Base-by-base conservation (phyloP, 2,797 vertebrate genomes). In the Chaunax sp. region DNA sequence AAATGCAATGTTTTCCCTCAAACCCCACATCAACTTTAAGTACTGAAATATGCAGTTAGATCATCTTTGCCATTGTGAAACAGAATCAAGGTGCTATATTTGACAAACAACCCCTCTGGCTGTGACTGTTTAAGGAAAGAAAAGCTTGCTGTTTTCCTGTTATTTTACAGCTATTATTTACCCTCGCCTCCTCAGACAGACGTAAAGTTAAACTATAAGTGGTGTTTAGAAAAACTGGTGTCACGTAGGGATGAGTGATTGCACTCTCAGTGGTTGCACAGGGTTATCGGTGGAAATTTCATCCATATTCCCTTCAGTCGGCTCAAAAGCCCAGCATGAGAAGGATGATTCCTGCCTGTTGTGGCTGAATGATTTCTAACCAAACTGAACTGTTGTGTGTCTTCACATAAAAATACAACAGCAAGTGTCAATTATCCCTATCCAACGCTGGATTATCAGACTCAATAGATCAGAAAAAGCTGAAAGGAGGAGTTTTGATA, bases 121-220 rank as follows among this genome's bases (percentile, higher is more conserved):
- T 68, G 22, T n/a, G 1, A n/a, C 37, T 22, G 20, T 37, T 57
- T 30, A 64, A 71, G 12, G 46, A 44, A 61, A 38, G 40, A 45
- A 35, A 40, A 50, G 54, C 30, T 23, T 25, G 18, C 23, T 68
- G 57, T 62, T 81, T 85, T 59, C 16, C 59, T 78, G 50, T 64
- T 57, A 82, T 77, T 84, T 77, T 79, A 80, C 68, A 77, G 30
- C 59, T 65, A 58, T 76, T 73, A 76, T 57, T 77, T 64, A 72
- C 69, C 25, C 37, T 33, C 3, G n/a, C 28, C 64, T 78, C 74
- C 62, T 20, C 41, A 76, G 59, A 76, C 44, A 46, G 38, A 43
- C 52, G 13, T 45, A 25, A 62, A 72, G 44, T 82, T 75, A 71
- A 81, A 77, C 63, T 69, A n/a, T 69, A 46, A 41, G 45, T 13